phyloP scores from a whole-genome alignment of 2,888 invertebrate species.

The Leptinotarsa rubiginosa region DNA sequence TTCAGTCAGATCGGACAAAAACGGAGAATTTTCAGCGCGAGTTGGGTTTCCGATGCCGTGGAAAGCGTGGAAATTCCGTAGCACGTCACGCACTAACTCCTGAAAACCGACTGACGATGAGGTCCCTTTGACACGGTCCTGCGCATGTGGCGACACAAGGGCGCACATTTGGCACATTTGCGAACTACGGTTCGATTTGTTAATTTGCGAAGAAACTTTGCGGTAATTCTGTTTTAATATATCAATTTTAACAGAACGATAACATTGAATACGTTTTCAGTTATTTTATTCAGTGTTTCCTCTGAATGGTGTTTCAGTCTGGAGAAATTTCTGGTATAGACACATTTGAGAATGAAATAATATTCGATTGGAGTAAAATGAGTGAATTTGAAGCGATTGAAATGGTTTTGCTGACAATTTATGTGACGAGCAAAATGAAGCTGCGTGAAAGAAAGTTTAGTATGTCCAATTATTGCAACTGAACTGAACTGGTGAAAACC shows the following conservation, averaged over 20 bases:
- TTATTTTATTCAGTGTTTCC: not conserved
- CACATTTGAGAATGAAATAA: not conserved
- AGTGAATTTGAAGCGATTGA: slow-evolving; percentile 21
- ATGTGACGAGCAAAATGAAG: too few relatives aligned
- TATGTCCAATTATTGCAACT: too few relatives aligned
- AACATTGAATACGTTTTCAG: not conserved
- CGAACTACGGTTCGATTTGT: slow-evolving; percentile 64
- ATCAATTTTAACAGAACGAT: slow-evolving; percentile 46
- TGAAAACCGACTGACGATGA: slow-evolving; percentile 66
- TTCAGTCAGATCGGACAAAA: not conserved
- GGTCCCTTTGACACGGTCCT: slow-evolving; percentile 64
- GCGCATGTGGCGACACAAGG: slow-evolving; percentile 61
- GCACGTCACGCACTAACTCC: slow-evolving; percentile 52
- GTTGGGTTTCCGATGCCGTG: slow-evolving; percentile 15
- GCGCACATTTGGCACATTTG: slow-evolving; percentile 66
- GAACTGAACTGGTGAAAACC: too few relatives aligned
- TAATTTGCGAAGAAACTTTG: slow-evolving; percentile 60
- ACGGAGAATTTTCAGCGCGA: not conserved
- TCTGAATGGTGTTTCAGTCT: not conserved
- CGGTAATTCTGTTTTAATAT: slow-evolving; percentile 52
- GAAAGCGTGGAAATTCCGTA: slow-evolving; percentile 1
- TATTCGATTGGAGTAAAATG: slow-evolving; percentile 18
- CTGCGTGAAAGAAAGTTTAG: too few relatives aligned
- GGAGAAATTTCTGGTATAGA: not conserved
- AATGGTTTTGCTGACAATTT: not conserved